A percentile compares a stretch with the other conserved stretches of the same genome.
Evolutionary conservation across 23 tunicate genomes (phyloP).

Genomic region (Ciona savignyi): DNA sequence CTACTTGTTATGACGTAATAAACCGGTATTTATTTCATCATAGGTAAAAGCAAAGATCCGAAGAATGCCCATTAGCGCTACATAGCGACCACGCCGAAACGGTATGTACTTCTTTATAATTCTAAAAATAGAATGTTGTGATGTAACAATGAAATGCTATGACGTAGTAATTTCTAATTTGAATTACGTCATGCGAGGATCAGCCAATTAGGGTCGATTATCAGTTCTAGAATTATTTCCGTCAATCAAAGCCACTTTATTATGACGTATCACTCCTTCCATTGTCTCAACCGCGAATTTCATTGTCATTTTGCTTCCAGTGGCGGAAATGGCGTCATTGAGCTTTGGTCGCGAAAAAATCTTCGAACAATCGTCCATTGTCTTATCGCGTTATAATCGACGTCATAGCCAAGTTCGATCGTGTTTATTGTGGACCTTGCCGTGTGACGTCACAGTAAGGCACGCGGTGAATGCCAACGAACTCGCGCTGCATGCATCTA

Average conservation of each 20-base stretch:
- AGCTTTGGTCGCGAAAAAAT: too few relatives aligned
- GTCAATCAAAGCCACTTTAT: not conserved
- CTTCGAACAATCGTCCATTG: too few relatives aligned
- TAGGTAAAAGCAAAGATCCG: not conserved
- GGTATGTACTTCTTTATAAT: not conserved
- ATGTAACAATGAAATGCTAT: not conserved
- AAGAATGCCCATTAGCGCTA: not conserved
- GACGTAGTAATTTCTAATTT: not conserved
- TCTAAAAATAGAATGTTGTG: too few relatives aligned
- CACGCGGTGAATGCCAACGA: not conserved
- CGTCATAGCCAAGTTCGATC: not conserved
- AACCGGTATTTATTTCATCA: not conserved
- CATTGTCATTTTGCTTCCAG: not conserved
- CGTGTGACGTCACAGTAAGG: not conserved
- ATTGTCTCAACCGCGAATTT: not conserved
- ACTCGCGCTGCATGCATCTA: not conserved
- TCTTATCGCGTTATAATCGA: too few relatives aligned
- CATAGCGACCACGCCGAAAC: not conserved
- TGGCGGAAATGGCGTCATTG: not conserved
- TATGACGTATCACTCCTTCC: not conserved
- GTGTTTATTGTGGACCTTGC: not conserved
- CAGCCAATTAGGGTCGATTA: not conserved
- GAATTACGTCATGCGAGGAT: not conserved
- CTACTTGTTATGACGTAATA: not conserved
- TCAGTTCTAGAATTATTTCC: not conserved